A percentile compares a stretch with the other conserved stretches of the same genome.
Conservation (phyloP, 2,888 invertebrate species). For the Arenicola marina region DNA sequence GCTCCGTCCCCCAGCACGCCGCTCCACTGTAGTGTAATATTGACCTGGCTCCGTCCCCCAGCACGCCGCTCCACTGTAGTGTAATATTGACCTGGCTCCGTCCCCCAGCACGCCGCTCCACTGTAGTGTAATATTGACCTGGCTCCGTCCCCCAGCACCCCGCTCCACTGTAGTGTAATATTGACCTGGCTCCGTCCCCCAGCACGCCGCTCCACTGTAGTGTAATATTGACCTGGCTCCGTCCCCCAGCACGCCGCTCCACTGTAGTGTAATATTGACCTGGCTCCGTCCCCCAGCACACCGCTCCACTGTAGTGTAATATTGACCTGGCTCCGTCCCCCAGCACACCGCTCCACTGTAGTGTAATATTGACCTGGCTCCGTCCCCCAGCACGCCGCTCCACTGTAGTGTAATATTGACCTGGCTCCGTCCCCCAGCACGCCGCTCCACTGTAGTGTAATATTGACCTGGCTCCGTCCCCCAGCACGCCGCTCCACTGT, state of each 20-base stretch:
- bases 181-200: too few species aligned
- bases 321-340: too few species aligned
- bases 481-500: constrained; percentile 79
- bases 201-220: constrained; percentile 80
- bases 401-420: too few species aligned
- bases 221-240: too few species aligned
- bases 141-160: constrained; percentile 69
- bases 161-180: constrained; percentile 85
- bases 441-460: constrained; percentile 82
- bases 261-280: too few species aligned
- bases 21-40: too few species aligned
- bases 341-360: constrained; percentile 79
- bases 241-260: constrained; percentile 74
- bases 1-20: constrained; percentile 72
- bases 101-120: constrained; percentile 76
- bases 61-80: constrained; percentile 81
- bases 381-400: constrained; percentile 72
- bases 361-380: too few species aligned
- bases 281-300: constrained; percentile 68
- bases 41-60: too few species aligned
- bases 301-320: constrained; percentile 84
- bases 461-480: too few species aligned
- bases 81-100: too few species aligned
- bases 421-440: too few species aligned
- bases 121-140: too few species aligned